Percentiles rank a stretch among this genome's conserved stretches.
Evolutionary conservation across 1,140 invertebrate genomes (phyloP).

Genomic region (Papilio aristodemus): DNA sequence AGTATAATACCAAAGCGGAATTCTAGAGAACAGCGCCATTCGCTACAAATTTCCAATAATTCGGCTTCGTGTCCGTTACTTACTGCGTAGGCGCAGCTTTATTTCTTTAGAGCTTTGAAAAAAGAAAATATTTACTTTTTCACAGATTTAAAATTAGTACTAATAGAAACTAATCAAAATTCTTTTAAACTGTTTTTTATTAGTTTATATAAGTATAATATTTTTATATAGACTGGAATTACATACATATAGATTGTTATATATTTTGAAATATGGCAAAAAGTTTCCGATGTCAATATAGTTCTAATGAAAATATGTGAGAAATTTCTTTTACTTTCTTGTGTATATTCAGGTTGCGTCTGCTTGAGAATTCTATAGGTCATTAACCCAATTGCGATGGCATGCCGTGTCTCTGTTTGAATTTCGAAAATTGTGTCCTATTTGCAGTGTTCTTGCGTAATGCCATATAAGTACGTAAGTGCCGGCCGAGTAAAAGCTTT

Average conservation of each 20-base stretch:
- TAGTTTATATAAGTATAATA: too few species aligned
- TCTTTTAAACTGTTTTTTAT: too few species aligned
- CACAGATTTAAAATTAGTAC: neutral
- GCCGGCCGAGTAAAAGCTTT: constrained; percentile 24
- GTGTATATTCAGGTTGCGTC: constrained; percentile 48
- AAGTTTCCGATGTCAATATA: neutral
- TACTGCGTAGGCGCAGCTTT: constrained; percentile 53
- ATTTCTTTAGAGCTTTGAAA: constrained; percentile 35
- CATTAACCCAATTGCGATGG: constrained; percentile 66
- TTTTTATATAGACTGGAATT: too few species aligned
- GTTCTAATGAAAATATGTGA: neutral
- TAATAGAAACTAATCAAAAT: too few species aligned
- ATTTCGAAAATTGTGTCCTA: constrained; percentile 35
- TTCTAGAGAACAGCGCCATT: constrained; percentile 51
- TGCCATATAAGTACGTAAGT: constrained; percentile 28
- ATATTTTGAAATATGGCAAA: too few species aligned
- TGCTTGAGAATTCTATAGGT: constrained; percentile 56
- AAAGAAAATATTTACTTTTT: neutral
- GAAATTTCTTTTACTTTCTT: neutral
- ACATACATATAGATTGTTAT: too few species aligned
- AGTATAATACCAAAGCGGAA: constrained; percentile 52
- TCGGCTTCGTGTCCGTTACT: constrained; percentile 63
- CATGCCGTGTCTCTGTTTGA: constrained; percentile 46
- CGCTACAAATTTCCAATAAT: constrained; percentile 60
- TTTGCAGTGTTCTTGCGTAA: constrained; percentile 32